Percentiles rank a stretch among this genome's conserved stretches.
phyloP scores from a whole-genome alignment of 2,797 vertebrate species.

The Sarcoramphus papa region DNA sequence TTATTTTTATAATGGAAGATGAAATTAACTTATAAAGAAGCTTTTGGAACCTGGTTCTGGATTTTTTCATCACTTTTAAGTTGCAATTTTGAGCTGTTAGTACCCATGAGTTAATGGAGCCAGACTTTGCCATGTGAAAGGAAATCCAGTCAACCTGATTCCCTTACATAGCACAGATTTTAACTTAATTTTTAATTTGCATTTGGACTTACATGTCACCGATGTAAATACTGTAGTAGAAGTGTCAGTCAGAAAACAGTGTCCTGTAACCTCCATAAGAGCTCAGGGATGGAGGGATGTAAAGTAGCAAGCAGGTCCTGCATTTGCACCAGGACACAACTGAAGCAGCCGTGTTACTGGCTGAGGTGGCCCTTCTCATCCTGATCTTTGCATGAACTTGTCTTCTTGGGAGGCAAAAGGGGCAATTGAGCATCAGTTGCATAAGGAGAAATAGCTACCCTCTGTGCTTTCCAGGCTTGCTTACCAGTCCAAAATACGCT shows the following conservation, averaged over 20 bases:
- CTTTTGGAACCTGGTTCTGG: not conserved
- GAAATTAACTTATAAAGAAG: not conserved
- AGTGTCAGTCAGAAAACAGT: not conserved
- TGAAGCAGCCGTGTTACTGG: not conserved
- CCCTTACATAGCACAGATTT: not conserved
- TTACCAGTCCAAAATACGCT: not conserved
- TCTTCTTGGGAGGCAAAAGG: not conserved
- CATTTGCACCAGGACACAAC: not conserved
- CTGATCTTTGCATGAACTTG: not conserved
- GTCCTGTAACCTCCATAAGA: not conserved
- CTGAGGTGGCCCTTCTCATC: not conserved
- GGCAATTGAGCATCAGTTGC: rapidly evolving
- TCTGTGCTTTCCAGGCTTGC: not conserved
- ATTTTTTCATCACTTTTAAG: not conserved
- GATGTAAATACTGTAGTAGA: not conserved
- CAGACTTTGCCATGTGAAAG: not conserved
- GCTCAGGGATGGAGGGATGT: not conserved
- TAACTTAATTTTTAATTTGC: not conserved
- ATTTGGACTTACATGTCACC: not conserved
- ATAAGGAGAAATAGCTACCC: not conserved
- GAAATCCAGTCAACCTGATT: not conserved
- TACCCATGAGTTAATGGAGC: not conserved
- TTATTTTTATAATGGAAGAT: not conserved
- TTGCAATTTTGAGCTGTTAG: not conserved
- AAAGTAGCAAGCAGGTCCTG: not conserved